phyloP scores from a whole-genome alignment of 2,888 invertebrate genomes.

The Tubulanus polymorphus region DNA sequence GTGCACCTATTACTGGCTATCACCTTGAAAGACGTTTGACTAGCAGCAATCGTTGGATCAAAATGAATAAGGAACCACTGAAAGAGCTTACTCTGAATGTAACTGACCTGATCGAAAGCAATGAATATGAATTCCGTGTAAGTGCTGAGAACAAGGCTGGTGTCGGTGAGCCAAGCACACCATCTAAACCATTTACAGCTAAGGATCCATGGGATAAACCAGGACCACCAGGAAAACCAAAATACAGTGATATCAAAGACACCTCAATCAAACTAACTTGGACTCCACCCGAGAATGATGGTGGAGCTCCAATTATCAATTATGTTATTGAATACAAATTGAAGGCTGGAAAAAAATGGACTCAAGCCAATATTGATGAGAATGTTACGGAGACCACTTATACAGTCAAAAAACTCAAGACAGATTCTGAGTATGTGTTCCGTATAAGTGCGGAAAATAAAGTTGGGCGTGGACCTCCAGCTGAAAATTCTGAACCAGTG shows the following conservation, averaged over 20 bases:
- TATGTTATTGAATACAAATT: constrained; percentile 41
- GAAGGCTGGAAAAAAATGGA: constrained; percentile 36
- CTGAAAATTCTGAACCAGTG: constrained; percentile 22
- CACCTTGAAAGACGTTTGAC: constrained; percentile 41
- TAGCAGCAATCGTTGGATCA: constrained; percentile 34
- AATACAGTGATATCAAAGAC: constrained; percentile 30
- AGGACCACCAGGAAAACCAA: constrained; percentile 38
- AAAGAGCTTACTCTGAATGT: constrained; percentile 25
- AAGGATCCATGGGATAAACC: constrained; percentile 50
- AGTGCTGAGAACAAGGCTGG: constrained; percentile 66
- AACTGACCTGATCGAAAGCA: constrained; percentile 36
- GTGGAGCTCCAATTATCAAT: constrained; percentile 37
- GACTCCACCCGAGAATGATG: constrained; percentile 36
- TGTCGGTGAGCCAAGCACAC: constrained; percentile 67
- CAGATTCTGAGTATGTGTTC: constrained; percentile 49
- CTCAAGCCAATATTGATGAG: constrained; percentile 29
- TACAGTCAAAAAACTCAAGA: constrained; percentile 45
- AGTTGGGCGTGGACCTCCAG: constrained; percentile 36
- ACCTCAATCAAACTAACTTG: constrained; percentile 45
- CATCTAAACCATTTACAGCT: constrained; percentile 38
- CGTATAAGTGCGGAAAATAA: constrained; percentile 52
- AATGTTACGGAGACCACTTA: constrained; percentile 39
- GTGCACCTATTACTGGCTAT: constrained; percentile 38
- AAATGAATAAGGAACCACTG: constrained; percentile 36
- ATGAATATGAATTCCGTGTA: constrained; percentile 47